Base-by-base conservation (phyloP, 2,797 vertebrate genomes). In the Molossus molossus region DNA sequence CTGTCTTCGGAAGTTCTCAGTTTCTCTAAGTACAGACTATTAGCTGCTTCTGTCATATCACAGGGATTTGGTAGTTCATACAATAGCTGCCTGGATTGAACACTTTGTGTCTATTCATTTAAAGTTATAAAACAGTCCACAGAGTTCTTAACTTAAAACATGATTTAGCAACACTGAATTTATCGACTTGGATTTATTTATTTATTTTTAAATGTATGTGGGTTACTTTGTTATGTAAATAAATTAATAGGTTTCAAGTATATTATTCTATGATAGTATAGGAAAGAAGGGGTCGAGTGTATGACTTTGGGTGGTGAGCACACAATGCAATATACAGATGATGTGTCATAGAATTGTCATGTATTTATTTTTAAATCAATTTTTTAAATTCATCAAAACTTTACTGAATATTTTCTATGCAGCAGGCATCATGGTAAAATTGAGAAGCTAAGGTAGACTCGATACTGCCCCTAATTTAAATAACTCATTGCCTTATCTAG, bases 361-460 rank as follows among this genome's bases (percentile, higher is more conserved):
- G 75, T 77, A 21, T 37, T 37, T 20, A 77, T 33, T 57, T 73
- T 75, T 3, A 92, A 69, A 69, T 80, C 3, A 11, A 23, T 29
- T 40, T 67, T 84, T 55, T 18, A 40, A 80, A 55, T 64, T 40
- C 2, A 86, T 67, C 18, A 62, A 57, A 29, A 45, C n/a, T 27
- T 76, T 72, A 72, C 13, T 77, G 27, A 95, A 10, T 65, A 79
- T 92, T 37, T 86, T 92, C 69, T 85, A 25, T 65, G 21, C 67
- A 48, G 13, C 13, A 65, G 25, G 14, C 3, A 65, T 7, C n/a
- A 48, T 27, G 58, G 14, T 65, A 62, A 55, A 48, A 4, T 82
- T 87, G 9, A 11, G 15, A 55, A 81, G n/a, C 9, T 50, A 37
- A 81, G 18, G 9, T 29, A 73, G 62, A 45, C 7, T 40, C 58